Evolutionary conservation across 2,888 invertebrate species (phyloP), one percentile per base, ranked within the genome.

Genomic region (Rutpela maculata): DNA sequence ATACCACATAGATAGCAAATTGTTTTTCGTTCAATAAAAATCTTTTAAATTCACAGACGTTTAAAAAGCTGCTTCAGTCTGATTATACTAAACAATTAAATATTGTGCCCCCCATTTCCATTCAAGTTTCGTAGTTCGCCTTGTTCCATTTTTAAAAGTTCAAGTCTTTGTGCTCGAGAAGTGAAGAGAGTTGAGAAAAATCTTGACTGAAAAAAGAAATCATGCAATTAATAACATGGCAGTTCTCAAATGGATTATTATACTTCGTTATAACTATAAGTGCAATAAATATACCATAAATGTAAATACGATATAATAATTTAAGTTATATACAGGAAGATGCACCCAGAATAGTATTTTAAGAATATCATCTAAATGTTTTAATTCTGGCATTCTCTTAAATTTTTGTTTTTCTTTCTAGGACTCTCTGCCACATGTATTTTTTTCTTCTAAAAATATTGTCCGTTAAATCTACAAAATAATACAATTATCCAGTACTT

Each of bases 181-280:
- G 56, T 57, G 76, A 86, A 85, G 59, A 86, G 72, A n/a, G 82
- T 85, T 12, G 86, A 86, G 70, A 86, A 86, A 67, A 75, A 85
- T 31, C 81, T 81, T 38, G 84, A 84, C 86, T 86, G 82, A 66
- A 86, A 86, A 73, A 81, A 71, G 75, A 75, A 77, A 73, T 9
- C 66, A 69, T 4, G 9, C 7, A 35, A 35, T 3, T 35, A 35
- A 35, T 35, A 35, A 35, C 31, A 9, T 35, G 9, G 7, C 31
- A 35, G 31, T 9, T 35, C 31, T 35, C 7, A 12, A 7, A 43
- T 12, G 43, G 12, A 43, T 43, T 43, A 43, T 43, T 43, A 3
- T 43, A 12, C 12, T 35, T 35, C 2, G 9, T 35, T 35, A 9
- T 35, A 35, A 26, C 7, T 35, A 9, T 9, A 35, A 35, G 31